Evolutionary conservation across 2,888 invertebrate genomes (phyloP), one percentile per base, ranked within the genome.

Genomic region (Dynastes hyllus): DNA sequence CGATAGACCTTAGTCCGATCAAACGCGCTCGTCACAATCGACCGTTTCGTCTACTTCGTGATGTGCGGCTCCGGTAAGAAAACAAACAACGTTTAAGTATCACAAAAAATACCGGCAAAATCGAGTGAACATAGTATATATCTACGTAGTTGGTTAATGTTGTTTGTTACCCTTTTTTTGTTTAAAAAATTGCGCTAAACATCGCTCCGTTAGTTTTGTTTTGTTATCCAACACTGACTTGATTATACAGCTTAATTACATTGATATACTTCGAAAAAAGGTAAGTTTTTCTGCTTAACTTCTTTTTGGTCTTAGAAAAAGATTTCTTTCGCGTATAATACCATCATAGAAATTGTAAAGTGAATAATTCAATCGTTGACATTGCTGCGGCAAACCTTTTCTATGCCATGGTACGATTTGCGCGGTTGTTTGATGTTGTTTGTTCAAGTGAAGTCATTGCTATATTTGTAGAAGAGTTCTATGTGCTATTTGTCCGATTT

Each of bases 391-490:
- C 55, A 45, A 45, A 45, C 8, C 32, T 45, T 45, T 45, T 45
- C 45, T 11, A 45, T 45, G 45, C 6, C 45, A 11, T 53, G 13
- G 5, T 13, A 3, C 16, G 53, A 53, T 53, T 53, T 16, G 53
- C 53, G 53, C 53, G 53, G 16, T 16, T 8, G n/a, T 67, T 67
- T 37, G 40, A 67, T 67, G 71, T 32, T 70, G 53, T 71, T 71
- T 71, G 32, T 32, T 71, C 37, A 71, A 55, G 71, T 71, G 71
- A 71, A 71, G 71, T 71, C 71, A 71, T 71, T 71, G 32, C 55
- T 71, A 71, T 71, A 71, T 71, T 71, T 71, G 70, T 71, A 45
- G 45, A 45, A 9, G 45, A 45, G 45, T 9, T 45, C 4, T 45
- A 13, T 37, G 37, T 37, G 65, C 55, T 63, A 63, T 63, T 27